Evolutionary conservation across 2,113 vertebrate genomes (phyloP), one percentile per base, ranked within the genome.

Genomic region (Eolophus roseicapilla): DNA sequence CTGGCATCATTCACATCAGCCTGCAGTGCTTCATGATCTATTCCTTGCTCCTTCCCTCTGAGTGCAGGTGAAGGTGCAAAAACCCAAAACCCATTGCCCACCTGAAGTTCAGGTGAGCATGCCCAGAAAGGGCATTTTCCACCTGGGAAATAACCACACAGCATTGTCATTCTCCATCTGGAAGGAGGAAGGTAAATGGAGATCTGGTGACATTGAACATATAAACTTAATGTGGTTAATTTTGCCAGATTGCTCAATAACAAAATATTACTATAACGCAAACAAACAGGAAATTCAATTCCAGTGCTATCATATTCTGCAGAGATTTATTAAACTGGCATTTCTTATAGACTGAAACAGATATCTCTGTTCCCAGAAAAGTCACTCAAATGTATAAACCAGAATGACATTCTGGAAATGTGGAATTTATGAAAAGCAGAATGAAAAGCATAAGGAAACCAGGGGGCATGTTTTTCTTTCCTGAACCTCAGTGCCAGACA

Each of bases 251-350:
- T 69, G 17, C 29, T 93, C 0, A 0, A 44, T 50, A 73, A 68
- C 9, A 7, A 73, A 88, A 52, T 24, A 31, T 9, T 79, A 57
- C 74, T 46, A 89, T 79, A 60, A 8, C 10, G 8, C 23, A 59
- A 69, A 71, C 62, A 79, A 93, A 33, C 25, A 53, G 35, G 29
- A 80, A 68, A 95, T 52, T 82, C 59, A 92, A 60, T 93, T 92
- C 62, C 67, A 90, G 52, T 44, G 57, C 68, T 63, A 65, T 86
- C 57, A 55, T 11, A 65, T 60, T 80, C 57, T 47, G 53, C 80
- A 92, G 68, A 77, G 41, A 55, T 71, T 16, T 8, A 68, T 37
- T 88, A 82, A 93, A 55, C 43, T 75, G 82, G 57, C 25, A 6
- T 71, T 93, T 94, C 89, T 91, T 79, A 92, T 68, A 55, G 53